Percentiles rank a stretch among this genome's conserved stretches.
phyloP scores from a whole-genome alignment of 1,140 invertebrate genomes.

The Zaprionus vittiger region DNA sequence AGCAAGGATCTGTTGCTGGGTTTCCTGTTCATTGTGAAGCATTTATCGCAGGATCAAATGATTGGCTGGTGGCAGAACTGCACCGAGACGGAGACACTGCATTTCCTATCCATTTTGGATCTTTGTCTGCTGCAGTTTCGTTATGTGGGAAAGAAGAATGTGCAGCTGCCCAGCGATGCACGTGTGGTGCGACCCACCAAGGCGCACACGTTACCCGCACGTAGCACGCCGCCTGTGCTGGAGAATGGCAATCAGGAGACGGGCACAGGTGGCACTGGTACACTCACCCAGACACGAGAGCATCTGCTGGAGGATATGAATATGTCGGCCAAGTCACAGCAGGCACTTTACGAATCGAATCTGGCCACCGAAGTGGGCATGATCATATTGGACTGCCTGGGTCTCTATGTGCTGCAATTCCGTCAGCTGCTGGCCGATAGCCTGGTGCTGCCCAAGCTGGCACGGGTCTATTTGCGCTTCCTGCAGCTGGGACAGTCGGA shows the following conservation, averaged over 20 bases:
- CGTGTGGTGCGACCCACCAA: constrained; percentile 38
- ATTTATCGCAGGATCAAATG: constrained; percentile 94
- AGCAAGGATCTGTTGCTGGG: constrained; percentile 94
- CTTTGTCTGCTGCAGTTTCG: constrained; percentile 93
- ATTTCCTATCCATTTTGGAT: constrained; percentile 79
- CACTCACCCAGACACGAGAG: constrained; percentile 86
- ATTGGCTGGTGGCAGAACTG: constrained; percentile 96
- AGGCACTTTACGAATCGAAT: constrained; percentile 91
- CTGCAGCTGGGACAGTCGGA: constrained; percentile 96
- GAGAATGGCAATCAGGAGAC: constrained; percentile 88
- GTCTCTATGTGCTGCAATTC: constrained; percentile 93
- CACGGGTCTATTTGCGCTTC: constrained; percentile 93
- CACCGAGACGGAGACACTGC: constrained; percentile 80
- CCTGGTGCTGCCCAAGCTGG: constrained; percentile 90
- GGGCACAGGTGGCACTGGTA: constrained; percentile 86
- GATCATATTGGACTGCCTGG: constrained; percentile 93
- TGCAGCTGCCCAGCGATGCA: constrained; percentile 85
- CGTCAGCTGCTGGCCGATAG: constrained; percentile 90
- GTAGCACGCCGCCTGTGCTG: constrained; percentile 43
- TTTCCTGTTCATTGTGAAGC: constrained; percentile 95
- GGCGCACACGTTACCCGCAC: constrained; percentile 63
- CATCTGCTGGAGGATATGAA: constrained; percentile 85
- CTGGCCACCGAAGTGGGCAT: constrained; percentile 95
- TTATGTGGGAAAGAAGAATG: constrained; percentile 92
- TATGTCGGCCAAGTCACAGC: constrained; percentile 57